phyloP scores from a whole-genome alignment of 2,797 vertebrate species.

The Crax fasciolata region DNA sequence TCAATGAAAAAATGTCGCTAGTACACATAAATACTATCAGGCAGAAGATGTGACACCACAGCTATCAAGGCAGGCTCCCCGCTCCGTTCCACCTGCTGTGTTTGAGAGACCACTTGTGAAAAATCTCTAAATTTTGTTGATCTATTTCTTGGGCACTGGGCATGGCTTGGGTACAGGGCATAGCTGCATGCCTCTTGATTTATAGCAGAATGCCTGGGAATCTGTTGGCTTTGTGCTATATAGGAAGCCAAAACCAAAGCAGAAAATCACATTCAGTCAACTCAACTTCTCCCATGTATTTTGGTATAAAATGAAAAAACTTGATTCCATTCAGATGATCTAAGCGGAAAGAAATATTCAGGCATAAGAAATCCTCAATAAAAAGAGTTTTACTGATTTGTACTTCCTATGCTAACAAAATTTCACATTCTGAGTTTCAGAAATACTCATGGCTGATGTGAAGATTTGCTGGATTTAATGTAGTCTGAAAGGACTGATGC shows the following conservation, averaged over 20 bases:
- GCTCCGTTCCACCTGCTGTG: background rate
- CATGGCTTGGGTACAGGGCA: background rate
- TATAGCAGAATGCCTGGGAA: background rate
- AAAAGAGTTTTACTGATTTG: background rate
- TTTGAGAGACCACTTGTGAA: background rate
- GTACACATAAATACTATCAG: background rate
- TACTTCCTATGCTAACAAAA: background rate
- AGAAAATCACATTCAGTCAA: background rate
- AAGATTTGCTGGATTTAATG: background rate
- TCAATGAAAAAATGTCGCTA: no score
- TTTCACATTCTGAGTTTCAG: background rate
- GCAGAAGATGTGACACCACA: background rate
- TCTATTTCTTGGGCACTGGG: background rate
- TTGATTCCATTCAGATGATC: background rate
- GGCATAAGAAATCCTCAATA: background rate
- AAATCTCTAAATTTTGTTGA: background rate
- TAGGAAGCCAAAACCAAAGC: background rate
- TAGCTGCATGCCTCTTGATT: background rate
- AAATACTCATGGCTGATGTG: slow-evolving; percentile 21
- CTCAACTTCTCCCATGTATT: background rate
- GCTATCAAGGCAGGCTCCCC: background rate
- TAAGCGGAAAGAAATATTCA: background rate
- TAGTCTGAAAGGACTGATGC: slow-evolving; percentile 2
- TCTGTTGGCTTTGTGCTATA: background rate
- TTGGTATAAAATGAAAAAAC: background rate